Evolutionary conservation across 2,113 vertebrate genomes (phyloP).

Genomic region (Xenopus laevis): DNA sequence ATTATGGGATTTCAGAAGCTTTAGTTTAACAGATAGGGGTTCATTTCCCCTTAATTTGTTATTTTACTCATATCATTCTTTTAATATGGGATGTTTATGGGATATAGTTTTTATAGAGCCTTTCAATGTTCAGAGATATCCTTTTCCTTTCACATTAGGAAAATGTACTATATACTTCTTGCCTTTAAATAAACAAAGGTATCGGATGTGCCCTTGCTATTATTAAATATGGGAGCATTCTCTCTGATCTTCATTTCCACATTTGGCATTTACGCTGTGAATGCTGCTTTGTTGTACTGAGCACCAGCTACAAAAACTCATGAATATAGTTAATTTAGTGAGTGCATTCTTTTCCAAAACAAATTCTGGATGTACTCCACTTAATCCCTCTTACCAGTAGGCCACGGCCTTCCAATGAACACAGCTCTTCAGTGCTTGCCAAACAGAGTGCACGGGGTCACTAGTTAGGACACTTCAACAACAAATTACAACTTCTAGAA

Average conservation of each 20-base stretch:
- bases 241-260: neutral
- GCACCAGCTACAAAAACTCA: neutral
- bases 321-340: slow-evolving; percentile 18
- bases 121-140: no score
- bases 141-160: no score
- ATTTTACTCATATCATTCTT: no score
- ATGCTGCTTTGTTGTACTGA: neutral
- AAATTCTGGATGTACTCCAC: slow-evolving; percentile 29
- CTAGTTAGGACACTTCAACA: slow-evolving; percentile 25
- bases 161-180: no score
- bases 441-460: slow-evolving; percentile 14
- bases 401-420: slow-evolving; percentile 20
- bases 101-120: no score
- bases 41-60: no score
- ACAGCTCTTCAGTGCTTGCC: slow-evolving; percentile 9
- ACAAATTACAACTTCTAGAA: slow-evolving; percentile 29
- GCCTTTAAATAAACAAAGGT: neutral
- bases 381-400: slow-evolving; percentile 16
- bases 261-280: neutral
- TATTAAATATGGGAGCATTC: neutral
- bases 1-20: no score
- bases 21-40: no score
- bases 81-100: no score
- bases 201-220: neutral
- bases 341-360: slow-evolving; percentile 19